Evolutionary conservation across 2,113 vertebrate genomes (phyloP).

Genomic region (Rhinogobius similis): DNA sequence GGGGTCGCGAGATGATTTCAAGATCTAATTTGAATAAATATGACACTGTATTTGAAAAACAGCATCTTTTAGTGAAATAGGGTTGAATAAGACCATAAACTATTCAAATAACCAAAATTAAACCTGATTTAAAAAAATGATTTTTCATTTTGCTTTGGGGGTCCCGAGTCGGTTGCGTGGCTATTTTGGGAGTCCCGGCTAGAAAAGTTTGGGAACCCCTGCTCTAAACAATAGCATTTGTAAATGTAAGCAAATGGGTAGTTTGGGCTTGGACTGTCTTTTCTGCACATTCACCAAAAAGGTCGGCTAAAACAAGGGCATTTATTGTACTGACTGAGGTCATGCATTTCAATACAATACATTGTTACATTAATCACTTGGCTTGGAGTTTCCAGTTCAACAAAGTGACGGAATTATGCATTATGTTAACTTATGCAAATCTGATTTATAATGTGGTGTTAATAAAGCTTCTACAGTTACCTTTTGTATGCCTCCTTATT

Average conservation of each 20-base stretch:
- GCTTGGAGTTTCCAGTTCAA: neutral
- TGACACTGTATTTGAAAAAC: too few relatives aligned
- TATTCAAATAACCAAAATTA: too few relatives aligned
- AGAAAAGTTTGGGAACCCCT: too few relatives aligned
- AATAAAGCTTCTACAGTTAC: neutral
- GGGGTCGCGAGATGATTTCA: too few relatives aligned
- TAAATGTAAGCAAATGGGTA: slow-evolving; percentile 7
- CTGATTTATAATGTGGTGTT: neutral
- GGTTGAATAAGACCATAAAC: too few relatives aligned
- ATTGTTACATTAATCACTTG: neutral
- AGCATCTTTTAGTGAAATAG: too few relatives aligned
- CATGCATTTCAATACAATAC: neutral
- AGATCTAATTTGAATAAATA: too few relatives aligned
- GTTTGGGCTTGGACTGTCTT: neutral
- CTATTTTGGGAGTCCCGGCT: too few relatives aligned
- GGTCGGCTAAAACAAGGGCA: neutral
- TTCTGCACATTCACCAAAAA: neutral
- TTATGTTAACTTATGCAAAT: neutral
- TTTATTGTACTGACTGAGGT: neutral
- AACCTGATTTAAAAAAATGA: too few relatives aligned
- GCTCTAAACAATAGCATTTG: neutral
- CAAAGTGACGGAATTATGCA: neutral
- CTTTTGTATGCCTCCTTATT: neutral
- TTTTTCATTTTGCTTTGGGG: too few relatives aligned
- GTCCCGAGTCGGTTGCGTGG: too few relatives aligned